Evolutionary conservation across 2,888 invertebrate genomes (phyloP).

Genomic region (Periphyllus acericola): DNA sequence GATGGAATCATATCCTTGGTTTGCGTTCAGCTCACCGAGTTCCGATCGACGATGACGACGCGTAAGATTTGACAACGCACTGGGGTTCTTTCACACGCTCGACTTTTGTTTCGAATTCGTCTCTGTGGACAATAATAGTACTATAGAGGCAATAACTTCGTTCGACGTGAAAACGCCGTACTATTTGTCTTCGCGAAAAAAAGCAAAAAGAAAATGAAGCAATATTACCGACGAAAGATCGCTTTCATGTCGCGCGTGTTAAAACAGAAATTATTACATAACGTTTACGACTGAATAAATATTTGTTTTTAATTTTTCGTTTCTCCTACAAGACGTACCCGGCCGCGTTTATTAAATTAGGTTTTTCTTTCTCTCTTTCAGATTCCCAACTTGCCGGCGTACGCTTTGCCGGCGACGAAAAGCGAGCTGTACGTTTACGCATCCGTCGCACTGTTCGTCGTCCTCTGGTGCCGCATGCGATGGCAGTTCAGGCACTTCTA

Average conservation of each 20-base stretch:
- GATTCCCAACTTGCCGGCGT: slow-evolving; percentile 5
- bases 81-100: too few species aligned
- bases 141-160: not conserved
- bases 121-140: too few species aligned
- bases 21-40: too few species aligned
- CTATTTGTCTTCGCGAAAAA: slow-evolving; percentile 2
- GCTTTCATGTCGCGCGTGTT: not conserved
- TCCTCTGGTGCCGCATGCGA: slow-evolving; percentile 43
- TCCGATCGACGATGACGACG: too few species aligned
- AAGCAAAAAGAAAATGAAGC: not conserved
- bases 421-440: slow-evolving; percentile 23
- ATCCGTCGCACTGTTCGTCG: not conserved
- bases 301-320: slow-evolving; percentile 23
- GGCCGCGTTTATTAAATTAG: not conserved
- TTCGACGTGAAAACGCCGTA: not conserved
- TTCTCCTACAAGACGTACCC: too few species aligned
- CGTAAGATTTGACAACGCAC: too few species aligned
- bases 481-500: slow-evolving; percentile 67
- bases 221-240: not conserved
- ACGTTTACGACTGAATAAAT: not conserved
- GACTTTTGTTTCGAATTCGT: too few species aligned
- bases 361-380: not conserved
- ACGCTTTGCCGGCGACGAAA: slow-evolving; percentile 13
- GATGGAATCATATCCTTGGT: too few species aligned
- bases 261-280: not conserved